phyloP scores from a whole-genome alignment of 2,113 vertebrate species.

The Phoenicopterus ruber region DNA sequence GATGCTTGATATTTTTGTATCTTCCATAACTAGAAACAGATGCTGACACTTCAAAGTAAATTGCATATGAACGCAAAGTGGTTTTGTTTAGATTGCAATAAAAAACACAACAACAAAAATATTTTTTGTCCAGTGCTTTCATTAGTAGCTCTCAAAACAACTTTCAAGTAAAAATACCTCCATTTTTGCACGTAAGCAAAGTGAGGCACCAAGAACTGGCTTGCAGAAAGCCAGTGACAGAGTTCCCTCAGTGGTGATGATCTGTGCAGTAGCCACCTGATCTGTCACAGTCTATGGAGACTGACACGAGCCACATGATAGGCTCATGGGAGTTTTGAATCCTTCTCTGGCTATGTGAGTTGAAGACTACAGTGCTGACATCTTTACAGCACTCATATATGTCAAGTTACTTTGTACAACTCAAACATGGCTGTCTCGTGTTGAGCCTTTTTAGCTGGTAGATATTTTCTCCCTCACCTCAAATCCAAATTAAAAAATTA shows the following conservation, averaged over 20 bases:
- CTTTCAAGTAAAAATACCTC: neutral
- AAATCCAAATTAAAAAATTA: neutral
- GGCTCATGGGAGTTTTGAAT: neutral
- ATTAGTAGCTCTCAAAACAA: neutral
- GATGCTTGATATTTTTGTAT: neutral
- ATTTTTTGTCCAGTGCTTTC: neutral
- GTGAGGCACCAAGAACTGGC: neutral
- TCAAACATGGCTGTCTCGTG: neutral
- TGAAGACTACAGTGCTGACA: neutral
- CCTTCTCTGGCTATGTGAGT: neutral
- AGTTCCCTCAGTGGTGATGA: neutral
- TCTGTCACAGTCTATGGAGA: neutral
- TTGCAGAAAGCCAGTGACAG: neutral
- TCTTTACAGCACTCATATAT: neutral
- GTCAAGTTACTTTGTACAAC: neutral
- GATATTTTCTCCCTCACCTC: fast-evolving
- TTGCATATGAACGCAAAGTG: neutral
- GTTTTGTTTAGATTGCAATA: neutral
- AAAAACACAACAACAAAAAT: neutral
- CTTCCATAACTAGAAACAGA: neutral
- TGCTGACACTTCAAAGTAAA: neutral
- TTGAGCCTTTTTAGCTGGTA: neutral
- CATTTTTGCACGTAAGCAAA: neutral
- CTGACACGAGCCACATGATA: neutral
- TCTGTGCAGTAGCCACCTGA: neutral